phyloP scores from a whole-genome alignment of 2,888 invertebrate species.

The Euzetes globulus region DNA sequence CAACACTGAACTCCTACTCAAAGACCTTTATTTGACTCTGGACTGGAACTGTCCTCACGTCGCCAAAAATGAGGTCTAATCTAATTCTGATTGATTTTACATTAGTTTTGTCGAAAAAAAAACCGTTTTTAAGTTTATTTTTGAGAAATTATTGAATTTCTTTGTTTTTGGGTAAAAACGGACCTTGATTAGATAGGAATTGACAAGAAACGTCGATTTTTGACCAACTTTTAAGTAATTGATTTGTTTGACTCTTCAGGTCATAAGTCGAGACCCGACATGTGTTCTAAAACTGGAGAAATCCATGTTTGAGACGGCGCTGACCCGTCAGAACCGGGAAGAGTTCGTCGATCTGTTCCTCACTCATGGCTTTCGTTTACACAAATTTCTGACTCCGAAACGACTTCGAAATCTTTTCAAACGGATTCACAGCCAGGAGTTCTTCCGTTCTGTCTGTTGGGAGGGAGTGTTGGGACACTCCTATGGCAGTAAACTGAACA shows the following conservation, averaged over 20 bases:
- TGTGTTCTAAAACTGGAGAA: constrained; percentile 41
- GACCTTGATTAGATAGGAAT: too few relatives aligned
- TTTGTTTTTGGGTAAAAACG: too few relatives aligned
- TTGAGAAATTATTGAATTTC: too few relatives aligned
- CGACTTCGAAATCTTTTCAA: constrained; percentile 44
- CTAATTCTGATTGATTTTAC: neutral
- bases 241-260: neutral
- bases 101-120: neutral
- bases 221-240: too few relatives aligned
- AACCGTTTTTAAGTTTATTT: neutral
- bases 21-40: constrained; percentile 47
- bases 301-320: constrained; percentile 47
- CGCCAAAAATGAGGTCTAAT: constrained; percentile 40
- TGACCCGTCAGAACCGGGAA: constrained; percentile 46
- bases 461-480: constrained; percentile 45
- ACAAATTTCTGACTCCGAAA: constrained; percentile 45
- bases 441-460: constrained; percentile 46
- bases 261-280: constrained; percentile 30
- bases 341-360: constrained; percentile 48
- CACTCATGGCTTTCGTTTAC: constrained; percentile 47
- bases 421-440: constrained; percentile 45
- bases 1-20: constrained; percentile 42
- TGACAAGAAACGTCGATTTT: too few relatives aligned
- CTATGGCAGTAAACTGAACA: constrained; percentile 39
- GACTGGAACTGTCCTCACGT: constrained; percentile 49